phyloP scores from a whole-genome alignment of 2,888 invertebrate genomes.

The Thera obeliscata region DNA sequence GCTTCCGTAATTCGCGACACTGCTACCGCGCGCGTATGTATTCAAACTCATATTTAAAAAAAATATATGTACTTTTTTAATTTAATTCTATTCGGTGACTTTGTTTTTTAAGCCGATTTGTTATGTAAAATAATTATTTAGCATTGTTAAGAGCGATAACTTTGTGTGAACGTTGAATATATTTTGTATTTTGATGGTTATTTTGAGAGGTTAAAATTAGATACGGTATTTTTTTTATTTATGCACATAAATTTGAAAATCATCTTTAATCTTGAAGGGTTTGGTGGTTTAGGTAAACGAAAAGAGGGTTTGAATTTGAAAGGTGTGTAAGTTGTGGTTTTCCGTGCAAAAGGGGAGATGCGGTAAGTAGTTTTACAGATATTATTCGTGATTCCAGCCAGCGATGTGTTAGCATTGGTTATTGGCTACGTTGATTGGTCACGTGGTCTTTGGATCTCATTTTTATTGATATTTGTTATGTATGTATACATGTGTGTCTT shows the following conservation, averaged over 20 bases:
- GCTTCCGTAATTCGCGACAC: conserved; percentile 54
- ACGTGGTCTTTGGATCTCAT: too few relatives aligned
- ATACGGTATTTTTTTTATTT: background rate
- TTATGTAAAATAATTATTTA: background rate
- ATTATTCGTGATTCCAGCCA: conserved; percentile 2
- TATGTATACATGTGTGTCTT: too few relatives aligned
- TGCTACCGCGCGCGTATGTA: conserved; percentile 79
- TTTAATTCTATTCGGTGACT: background rate
- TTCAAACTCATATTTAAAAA: conserved; percentile 35
- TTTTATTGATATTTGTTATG: too few relatives aligned
- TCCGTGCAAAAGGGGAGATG: conserved; percentile 3
- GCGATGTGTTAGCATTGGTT: background rate
- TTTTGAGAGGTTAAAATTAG: background rate
- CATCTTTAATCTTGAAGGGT: too few relatives aligned
- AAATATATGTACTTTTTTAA: background rate
- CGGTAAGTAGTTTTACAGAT: conserved; percentile 19
- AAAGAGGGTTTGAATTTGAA: conserved; percentile 6
- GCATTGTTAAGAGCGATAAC: background rate
- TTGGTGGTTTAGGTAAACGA: background rate
- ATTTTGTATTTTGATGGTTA: background rate
- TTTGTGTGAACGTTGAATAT: conserved; percentile 1
- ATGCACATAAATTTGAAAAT: too few relatives aligned
- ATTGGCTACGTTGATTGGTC: background rate
- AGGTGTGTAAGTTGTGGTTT: conserved; percentile 22
- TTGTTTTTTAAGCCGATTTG: background rate